These are phyloP conservation scores for Papilio glaucus DNA, from an alignment of 1,140 invertebrate species.

Conservation along the genomic window DNA sequence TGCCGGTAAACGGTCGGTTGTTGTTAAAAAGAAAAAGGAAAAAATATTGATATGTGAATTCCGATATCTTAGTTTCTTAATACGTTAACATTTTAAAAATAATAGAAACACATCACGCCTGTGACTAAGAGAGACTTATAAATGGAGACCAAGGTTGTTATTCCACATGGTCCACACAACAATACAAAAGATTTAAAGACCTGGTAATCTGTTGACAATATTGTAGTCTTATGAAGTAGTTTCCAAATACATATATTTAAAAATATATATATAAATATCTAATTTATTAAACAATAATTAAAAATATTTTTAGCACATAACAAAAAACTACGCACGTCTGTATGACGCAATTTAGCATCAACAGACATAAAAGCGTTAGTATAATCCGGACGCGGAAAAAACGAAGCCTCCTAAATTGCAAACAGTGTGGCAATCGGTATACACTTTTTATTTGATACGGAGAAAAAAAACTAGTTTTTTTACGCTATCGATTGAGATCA, in stretches of 20 bases:
- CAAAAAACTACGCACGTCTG: not conserved
- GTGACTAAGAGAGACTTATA: no score
- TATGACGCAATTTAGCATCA: conserved; percentile 6
- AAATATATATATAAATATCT: no score
- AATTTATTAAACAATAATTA: no score
- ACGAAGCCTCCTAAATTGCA: conserved; percentile 70
- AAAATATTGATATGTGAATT: not conserved
- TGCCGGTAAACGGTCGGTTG: conserved; percentile 15
- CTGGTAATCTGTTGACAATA: no score
- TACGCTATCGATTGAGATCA: conserved; percentile 68
- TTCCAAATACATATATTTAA: no score
- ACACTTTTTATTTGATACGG: conserved; percentile 54
- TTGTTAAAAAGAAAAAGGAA: not conserved
- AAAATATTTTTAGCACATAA: not conserved
- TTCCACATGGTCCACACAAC: no score
- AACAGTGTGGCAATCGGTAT: conserved; percentile 64
- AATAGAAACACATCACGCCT: no score
- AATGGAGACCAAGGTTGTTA: no score
- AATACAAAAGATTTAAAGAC: no score
- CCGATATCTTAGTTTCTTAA: no score
- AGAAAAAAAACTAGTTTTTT: conserved; percentile 64
- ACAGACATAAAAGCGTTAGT: conserved; percentile 9
- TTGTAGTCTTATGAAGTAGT: no score
- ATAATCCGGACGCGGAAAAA: conserved; percentile 66
- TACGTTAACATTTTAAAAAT: no score